Evolutionary conservation across 2,113 vertebrate genomes (phyloP).

Genomic region (Podarcis muralis): DNA sequence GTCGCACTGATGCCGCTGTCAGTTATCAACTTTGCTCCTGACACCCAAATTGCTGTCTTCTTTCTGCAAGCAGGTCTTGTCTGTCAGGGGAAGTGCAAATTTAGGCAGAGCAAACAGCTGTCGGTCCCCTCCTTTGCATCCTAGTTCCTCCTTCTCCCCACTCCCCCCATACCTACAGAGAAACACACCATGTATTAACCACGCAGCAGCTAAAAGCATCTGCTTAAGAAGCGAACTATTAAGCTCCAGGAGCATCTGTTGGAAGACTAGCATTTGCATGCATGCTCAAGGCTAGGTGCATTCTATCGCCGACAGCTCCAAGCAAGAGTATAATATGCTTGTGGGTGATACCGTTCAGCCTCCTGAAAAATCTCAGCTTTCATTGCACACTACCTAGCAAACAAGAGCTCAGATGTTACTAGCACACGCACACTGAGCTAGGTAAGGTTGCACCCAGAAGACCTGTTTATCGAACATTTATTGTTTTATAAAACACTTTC

Average conservation of each 20-base stretch:
- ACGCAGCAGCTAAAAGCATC: background rate
- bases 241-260: background rate
- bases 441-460: too few relatives aligned
- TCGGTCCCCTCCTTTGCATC: background rate
- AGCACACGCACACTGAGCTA: background rate
- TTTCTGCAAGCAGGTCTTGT: background rate
- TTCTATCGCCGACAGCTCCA: background rate
- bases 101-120: constrained; percentile 52
- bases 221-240: background rate
- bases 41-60: background rate
- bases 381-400: background rate
- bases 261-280: background rate
- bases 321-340: background rate
- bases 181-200: constrained; percentile 8
- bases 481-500: too few relatives aligned
- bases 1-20: background rate
- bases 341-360: background rate
- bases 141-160: background rate
- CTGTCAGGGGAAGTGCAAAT: constrained; percentile 43
- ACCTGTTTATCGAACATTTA: too few relatives aligned
- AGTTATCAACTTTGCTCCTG: background rate
- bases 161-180: background rate
- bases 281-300: background rate
- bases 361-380: background rate
- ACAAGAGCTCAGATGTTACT: background rate